Percentiles rank a stretch among this genome's conserved stretches.
These are phyloP conservation scores for Oreochromis spilurus DNA, from an alignment of 2,113 vertebrate genomes.

Conservation along the genomic window DNA sequence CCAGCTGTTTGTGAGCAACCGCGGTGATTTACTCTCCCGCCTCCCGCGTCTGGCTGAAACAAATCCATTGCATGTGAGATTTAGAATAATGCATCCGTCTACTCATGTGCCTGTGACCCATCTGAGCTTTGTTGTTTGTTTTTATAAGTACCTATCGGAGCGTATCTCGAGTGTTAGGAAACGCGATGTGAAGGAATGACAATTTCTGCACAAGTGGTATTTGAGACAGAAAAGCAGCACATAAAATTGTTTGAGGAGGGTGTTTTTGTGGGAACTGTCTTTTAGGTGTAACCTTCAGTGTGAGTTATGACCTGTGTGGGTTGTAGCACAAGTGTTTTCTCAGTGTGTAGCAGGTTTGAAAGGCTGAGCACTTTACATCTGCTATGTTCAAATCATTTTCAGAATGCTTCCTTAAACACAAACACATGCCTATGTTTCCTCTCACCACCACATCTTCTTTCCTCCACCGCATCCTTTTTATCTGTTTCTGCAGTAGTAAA, in stretches of 20 bases:
- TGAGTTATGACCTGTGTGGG: constrained; percentile 2
- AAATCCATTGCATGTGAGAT: constrained; percentile 17
- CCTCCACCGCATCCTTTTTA: background rate
- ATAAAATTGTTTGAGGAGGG: background rate
- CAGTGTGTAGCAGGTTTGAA: background rate
- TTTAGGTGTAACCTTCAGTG: background rate
- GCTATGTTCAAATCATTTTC: background rate
- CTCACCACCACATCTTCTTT: constrained; percentile 16
- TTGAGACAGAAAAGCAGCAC: background rate
- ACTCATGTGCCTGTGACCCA: background rate
- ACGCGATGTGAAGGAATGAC: background rate
- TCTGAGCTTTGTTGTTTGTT: constrained; percentile 2
- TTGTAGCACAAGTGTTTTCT: background rate
- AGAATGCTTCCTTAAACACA: constrained; percentile 20
- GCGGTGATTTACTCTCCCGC: constrained; percentile 47
- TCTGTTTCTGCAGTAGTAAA: background rate
- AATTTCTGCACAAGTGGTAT: background rate
- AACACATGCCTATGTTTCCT: constrained; percentile 34
- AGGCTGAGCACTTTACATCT: constrained; percentile 3
- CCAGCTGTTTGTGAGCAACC: constrained; percentile 53
- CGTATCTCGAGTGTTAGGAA: background rate
- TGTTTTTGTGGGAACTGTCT: background rate
- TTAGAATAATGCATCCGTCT: constrained; percentile 5
- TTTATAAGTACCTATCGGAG: background rate
- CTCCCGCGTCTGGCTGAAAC: constrained; percentile 26